phyloP scores from a whole-genome alignment of 2,113 vertebrate genomes.

The Dipodomys spectabilis region DNA sequence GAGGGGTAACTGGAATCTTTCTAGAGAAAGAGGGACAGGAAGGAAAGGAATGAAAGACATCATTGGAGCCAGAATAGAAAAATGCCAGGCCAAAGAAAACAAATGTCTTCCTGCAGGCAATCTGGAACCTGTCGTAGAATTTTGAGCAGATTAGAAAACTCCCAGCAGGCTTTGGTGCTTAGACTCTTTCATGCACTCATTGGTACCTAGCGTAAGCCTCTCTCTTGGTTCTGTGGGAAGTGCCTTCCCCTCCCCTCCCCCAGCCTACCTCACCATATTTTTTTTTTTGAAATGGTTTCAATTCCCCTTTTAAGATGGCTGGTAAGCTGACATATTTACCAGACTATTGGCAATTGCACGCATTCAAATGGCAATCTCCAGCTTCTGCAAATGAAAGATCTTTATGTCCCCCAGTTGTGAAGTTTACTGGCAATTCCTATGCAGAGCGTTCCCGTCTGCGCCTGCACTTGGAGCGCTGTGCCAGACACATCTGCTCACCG shows the following conservation, averaged over 20 bases:
- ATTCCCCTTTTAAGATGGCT: slow-evolving; percentile 67
- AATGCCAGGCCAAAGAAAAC: background rate
- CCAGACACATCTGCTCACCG: slow-evolving; percentile 36
- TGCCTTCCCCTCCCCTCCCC: background rate
- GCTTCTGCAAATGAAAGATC: slow-evolving; percentile 70
- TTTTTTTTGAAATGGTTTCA: slow-evolving; percentile 48
- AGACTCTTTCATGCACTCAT: slow-evolving; percentile 12
- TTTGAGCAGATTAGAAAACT: background rate
- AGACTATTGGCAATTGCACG: slow-evolving; percentile 62
- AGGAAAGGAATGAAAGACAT: background rate
- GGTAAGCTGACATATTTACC: slow-evolving; percentile 16
- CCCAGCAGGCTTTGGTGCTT: background rate
- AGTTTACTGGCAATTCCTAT: slow-evolving; percentile 63
- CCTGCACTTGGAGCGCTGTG: background rate
- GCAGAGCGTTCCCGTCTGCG: slow-evolving; percentile 18
- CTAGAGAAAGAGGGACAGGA: background rate
- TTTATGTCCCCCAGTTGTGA: slow-evolving; percentile 75
- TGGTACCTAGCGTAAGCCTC: slow-evolving; percentile 46
- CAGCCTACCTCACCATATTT: slow-evolving; percentile 51
- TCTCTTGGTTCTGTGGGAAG: slow-evolving; percentile 35
- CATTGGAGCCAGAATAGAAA: background rate
- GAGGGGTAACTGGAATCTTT: background rate
- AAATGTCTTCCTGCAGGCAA: background rate
- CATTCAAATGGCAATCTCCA: slow-evolving; percentile 68
- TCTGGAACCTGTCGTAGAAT: background rate